Evolutionary conservation across 2,797 vertebrate genomes (phyloP).

Genomic region (Paguma larvata): DNA sequence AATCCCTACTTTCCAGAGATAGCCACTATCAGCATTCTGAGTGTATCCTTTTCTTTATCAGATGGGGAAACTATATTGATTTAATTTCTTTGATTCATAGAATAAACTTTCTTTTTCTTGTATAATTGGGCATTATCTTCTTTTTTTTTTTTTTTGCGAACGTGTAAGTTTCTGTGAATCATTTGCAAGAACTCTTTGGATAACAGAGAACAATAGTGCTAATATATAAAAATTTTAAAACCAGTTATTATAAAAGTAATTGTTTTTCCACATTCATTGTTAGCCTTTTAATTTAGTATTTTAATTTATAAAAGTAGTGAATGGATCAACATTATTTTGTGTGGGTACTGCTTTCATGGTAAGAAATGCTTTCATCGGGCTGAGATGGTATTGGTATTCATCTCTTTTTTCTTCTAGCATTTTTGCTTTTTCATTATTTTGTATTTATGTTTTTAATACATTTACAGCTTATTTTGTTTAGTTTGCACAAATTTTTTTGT

Average conservation of each 20-base stretch:
- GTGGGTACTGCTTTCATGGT: not conserved
- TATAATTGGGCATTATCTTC: not conserved
- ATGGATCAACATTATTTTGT: not conserved
- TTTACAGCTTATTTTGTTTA: slow-evolving; percentile 31
- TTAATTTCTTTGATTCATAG: slow-evolving; percentile 31
- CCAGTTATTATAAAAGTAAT: not conserved
- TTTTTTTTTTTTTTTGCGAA: slow-evolving; percentile 9
- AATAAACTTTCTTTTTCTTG: not conserved
- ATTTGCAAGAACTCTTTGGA: slow-evolving; percentile 35
- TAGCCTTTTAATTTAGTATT: slow-evolving; percentile 26
- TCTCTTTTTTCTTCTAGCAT: not conserved
- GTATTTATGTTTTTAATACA: not conserved
- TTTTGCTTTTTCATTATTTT: not conserved
- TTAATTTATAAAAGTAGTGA: slow-evolving; percentile 47
- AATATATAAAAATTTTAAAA: slow-evolving; percentile 17
- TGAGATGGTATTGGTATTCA: not conserved
- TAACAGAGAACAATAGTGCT: slow-evolving; percentile 38
- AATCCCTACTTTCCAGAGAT: not conserved
- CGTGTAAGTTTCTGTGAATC: not conserved
- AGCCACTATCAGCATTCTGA: not conserved
- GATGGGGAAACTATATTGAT: not conserved
- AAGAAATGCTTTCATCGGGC: not conserved
- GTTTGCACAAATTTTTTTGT: slow-evolving; percentile 22
- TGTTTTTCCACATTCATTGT: not conserved
- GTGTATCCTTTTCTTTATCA: not conserved